phyloP scores from a whole-genome alignment of 2,113 vertebrate genomes.

The Speoplatyrhinus poulsoni region DNA sequence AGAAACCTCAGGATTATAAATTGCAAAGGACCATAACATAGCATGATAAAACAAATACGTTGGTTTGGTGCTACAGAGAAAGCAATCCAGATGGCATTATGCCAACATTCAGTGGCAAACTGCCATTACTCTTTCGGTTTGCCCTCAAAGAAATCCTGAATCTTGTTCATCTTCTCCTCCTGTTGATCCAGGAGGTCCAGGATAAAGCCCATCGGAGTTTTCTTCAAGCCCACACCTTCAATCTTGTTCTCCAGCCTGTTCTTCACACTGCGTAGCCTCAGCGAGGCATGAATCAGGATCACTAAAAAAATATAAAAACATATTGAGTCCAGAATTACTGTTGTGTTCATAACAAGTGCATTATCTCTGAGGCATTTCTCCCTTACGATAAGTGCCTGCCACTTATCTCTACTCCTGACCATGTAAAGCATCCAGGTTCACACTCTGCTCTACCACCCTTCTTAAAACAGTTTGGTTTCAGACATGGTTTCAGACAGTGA shows the following conservation, averaged over 20 bases:
- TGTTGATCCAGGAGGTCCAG: conserved; percentile 95
- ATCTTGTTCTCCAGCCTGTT: conserved; percentile 97
- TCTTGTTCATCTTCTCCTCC: conserved; percentile 88
- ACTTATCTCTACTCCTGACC: no score
- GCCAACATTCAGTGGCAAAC: not conserved
- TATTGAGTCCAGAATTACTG: not conserved
- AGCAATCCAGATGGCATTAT: conserved; percentile 19
- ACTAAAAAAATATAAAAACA: conserved; percentile 68
- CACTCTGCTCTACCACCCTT: no score
- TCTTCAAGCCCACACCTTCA: conserved; percentile 92
- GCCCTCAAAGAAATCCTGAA: conserved; percentile 86
- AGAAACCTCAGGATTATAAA: conserved; percentile 9
- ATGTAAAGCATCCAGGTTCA: no score
- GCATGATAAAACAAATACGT: conserved; percentile 14
- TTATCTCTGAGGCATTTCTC: no score
- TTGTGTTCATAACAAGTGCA: no score
- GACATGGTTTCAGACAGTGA: no score
- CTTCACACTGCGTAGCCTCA: conserved; percentile 93
- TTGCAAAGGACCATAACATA: conserved; percentile 12
- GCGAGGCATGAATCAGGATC: conserved; percentile 90
- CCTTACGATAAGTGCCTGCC: no score
- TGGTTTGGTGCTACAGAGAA: conserved; percentile 18
- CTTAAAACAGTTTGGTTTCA: no score
- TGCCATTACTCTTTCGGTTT: conserved; percentile 85
- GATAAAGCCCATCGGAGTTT: conserved; percentile 92